phyloP scores from a whole-genome alignment of 2,113 vertebrate genomes.

The Herpailurus yagouaroundi region DNA sequence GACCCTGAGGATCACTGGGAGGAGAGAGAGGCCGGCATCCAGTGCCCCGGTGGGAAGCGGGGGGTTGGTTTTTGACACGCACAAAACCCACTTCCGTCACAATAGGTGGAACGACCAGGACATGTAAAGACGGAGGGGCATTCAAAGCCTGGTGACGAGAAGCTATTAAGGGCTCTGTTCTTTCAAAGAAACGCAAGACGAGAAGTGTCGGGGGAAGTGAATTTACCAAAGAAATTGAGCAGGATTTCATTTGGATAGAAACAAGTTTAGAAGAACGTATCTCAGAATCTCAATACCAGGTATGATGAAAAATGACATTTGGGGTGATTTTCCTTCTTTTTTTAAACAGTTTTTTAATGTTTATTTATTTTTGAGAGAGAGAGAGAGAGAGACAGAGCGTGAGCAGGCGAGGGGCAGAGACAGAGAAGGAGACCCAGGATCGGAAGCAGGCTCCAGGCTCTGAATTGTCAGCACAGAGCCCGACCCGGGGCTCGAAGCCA shows the following conservation, averaged over 20 bases:
- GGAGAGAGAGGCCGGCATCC: neutral
- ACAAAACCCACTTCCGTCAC: neutral
- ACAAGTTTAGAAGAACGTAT: neutral
- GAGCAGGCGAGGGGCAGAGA: too few relatives aligned
- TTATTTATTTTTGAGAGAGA: too few relatives aligned
- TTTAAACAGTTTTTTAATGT: neutral
- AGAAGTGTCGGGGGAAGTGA: neutral
- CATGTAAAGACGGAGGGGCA: neutral
- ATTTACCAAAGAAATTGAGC: neutral
- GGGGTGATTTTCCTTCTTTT: neutral
- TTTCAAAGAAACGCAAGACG: neutral
- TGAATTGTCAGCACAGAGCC: too few relatives aligned
- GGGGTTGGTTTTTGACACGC: neutral
- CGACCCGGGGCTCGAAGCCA: too few relatives aligned
- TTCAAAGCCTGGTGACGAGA: neutral
- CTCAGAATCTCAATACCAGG: neutral
- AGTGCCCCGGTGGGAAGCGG: neutral
- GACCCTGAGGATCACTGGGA: neutral
- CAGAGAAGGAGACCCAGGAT: too few relatives aligned
- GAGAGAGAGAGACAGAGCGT: too few relatives aligned
- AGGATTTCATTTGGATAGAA: neutral
- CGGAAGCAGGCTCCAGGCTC: too few relatives aligned
- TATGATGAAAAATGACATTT: constrained; percentile 1
- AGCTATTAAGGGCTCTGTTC: neutral
- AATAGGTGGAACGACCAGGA: neutral